These are phyloP conservation scores for Zaprionus davidi DNA, from an alignment of 1,140 invertebrate genomes.

Conservation along the genomic window DNA sequence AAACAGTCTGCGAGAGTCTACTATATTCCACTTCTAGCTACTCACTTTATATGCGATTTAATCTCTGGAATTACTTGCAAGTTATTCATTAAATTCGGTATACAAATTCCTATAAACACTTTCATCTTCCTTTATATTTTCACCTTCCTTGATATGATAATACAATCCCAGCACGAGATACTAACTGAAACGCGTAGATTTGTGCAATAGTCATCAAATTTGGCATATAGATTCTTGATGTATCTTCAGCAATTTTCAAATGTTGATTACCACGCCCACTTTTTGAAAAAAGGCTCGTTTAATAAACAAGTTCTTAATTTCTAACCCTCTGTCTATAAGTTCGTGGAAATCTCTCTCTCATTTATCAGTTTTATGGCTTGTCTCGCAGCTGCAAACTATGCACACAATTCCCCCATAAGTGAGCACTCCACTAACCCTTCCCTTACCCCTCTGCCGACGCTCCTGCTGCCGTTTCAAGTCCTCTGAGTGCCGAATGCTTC, in stretches of 20 bases:
- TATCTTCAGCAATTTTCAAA: too few relatives aligned
- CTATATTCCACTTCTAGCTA: not conserved
- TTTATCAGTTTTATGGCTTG: constrained; percentile 48
- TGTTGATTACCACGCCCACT: not conserved
- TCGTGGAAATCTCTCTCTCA: constrained; percentile 19
- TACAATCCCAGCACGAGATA: not conserved
- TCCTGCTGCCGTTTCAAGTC: constrained; percentile 41
- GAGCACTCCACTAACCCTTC: constrained; percentile 2
- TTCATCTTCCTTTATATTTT: too few relatives aligned
- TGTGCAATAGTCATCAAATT: not conserved
- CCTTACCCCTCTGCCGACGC: not conserved
- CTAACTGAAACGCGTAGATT: not conserved
- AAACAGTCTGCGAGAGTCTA: not conserved
- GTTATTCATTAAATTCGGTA: not conserved
- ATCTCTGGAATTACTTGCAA: not conserved
- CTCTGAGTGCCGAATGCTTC: constrained; percentile 70
- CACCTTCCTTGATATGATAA: not conserved
- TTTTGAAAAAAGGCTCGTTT: not conserved
- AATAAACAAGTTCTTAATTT: constrained; percentile 9
- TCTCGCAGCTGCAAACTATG: constrained; percentile 33
- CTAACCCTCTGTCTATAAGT: not conserved
- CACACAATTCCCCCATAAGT: constrained; percentile 35
- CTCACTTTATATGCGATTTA: not conserved
- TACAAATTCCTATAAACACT: not conserved
- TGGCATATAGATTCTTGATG: not conserved